phyloP scores from a whole-genome alignment of 2,888 invertebrate genomes.

The Ornithoptera priamus region DNA sequence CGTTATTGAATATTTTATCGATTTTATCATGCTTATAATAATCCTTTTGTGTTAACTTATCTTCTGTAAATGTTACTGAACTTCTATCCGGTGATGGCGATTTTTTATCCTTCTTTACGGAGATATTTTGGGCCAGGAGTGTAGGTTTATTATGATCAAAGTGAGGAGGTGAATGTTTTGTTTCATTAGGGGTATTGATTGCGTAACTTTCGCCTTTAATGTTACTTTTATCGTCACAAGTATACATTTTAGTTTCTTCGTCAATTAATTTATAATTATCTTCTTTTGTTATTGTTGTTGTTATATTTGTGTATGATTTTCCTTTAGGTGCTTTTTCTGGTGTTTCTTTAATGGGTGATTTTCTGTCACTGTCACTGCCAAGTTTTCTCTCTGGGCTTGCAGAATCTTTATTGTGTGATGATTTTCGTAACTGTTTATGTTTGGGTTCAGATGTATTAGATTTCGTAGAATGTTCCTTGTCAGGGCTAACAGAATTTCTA shows the following conservation, averaged over 20 bases:
- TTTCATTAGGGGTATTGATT: neutral
- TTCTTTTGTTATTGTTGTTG: slow-evolving; percentile 44
- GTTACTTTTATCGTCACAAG: slow-evolving; percentile 43
- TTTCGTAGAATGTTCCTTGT: slow-evolving; percentile 3
- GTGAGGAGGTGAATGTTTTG: slow-evolving; percentile 1
- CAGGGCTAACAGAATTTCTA: slow-evolving; percentile 9
- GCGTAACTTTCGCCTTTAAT: slow-evolving; percentile 27
- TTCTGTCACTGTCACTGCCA: neutral
- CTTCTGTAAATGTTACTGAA: slow-evolving; percentile 44
- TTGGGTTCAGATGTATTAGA: slow-evolving; percentile 7
- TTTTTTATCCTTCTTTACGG: slow-evolving; percentile 39
- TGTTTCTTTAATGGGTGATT: slow-evolving; percentile 7
- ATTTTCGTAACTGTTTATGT: slow-evolving; percentile 41
- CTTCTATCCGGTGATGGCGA: slow-evolving; percentile 54
- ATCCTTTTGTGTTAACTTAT: slow-evolving; percentile 10
- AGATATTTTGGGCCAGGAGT: neutral
- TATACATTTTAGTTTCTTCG: slow-evolving; percentile 67
- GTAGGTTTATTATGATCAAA: neutral
- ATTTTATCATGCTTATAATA: slow-evolving; percentile 35
- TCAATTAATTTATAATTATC: slow-evolving; percentile 66
- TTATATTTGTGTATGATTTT: slow-evolving; percentile 5
- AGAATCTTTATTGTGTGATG: slow-evolving; percentile 28
- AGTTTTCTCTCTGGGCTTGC: slow-evolving; percentile 43
- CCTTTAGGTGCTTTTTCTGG: neutral
- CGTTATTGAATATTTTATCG: slow-evolving; percentile 29